Evolutionary conservation across 35 echinoderm and acorn worm genomes (phyloP), one percentile per base, ranked within the genome.

Genomic region (Patiria miniata): DNA sequence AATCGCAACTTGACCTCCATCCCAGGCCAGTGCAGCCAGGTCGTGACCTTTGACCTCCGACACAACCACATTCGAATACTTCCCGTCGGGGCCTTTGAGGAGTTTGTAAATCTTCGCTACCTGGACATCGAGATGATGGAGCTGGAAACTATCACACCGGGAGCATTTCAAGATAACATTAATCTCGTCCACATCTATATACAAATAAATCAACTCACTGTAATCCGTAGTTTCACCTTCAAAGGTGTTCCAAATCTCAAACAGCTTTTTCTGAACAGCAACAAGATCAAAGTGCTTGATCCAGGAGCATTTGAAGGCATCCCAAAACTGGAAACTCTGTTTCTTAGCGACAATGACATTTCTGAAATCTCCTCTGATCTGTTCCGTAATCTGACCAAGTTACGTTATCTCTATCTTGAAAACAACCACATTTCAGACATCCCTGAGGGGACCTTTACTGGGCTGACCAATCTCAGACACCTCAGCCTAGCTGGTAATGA

Each of bases 181-280:
- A 40, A 40, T 37, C 47, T 80, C 23, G 19, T 26, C 47, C 29
- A 30, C 39, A 19, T 80, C 15, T 80, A 40, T 39, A 18, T 39
- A 15, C 38, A 40, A 39, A 26, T 40, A 22, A 80, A 80, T 39
- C 78, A 36, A 1, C 78, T 80, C 39, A 52, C 78, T 9, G 19
- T 80, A 10, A 23, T 80, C 39, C 37, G 39, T 2, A 80, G 16
- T 36, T 37, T 37, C 38, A 80, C 29, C 39, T 80, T 80, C 47
- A 38, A 30, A 1, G 78, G 78, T 42, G 78, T 36, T 14, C 39
- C 38, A 37, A 80, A 80, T 39, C 47, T 80, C 18, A 22, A 23
- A 0, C 78, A 80, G 39, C 38, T 80, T 23, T 80, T 80, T 19
- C 78, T 80, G 30, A 52, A 80, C 47, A 52, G 39, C 47, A 80